These are phyloP conservation scores for Agonopterix heracliana DNA, from an alignment of 2,888 invertebrate species.

Conservation along the genomic window DNA sequence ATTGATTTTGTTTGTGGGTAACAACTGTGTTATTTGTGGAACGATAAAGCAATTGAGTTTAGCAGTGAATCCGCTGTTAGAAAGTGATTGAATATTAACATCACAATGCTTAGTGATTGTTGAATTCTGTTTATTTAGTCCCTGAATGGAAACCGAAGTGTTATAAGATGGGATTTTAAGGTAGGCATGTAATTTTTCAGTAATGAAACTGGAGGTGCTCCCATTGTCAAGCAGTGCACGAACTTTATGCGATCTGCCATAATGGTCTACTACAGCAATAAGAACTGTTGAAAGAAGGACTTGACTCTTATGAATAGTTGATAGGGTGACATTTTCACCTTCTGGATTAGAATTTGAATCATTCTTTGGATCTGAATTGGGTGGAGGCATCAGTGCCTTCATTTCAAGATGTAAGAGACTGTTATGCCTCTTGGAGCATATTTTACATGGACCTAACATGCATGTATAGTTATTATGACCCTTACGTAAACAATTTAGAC, in stretches of 20 bases:
- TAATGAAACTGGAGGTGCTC: conserved; percentile 10
- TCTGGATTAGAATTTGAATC: neutral
- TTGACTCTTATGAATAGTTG: neutral
- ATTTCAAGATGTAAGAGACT: conserved; percentile 6
- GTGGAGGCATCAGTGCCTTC: neutral
- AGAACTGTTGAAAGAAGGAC: conserved; percentile 9
- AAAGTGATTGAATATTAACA: conserved; percentile 4
- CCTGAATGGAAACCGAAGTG: conserved; percentile 9
- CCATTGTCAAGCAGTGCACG: conserved; percentile 10
- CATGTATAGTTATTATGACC: conserved; percentile 13
- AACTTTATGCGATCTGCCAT: conserved; percentile 1
- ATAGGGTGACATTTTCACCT: neutral
- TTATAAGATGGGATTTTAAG: conserved; percentile 2
- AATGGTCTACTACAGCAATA: neutral
- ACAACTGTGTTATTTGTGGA: conserved; percentile 6
- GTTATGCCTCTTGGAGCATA: conserved; percentile 8
- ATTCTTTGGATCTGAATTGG: neutral
- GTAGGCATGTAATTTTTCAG: neutral
- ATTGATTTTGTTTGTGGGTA: conserved; percentile 4
- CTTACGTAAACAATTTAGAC: conserved; percentile 13
- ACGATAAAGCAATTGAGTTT: conserved; percentile 6
- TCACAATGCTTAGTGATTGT: conserved; percentile 2
- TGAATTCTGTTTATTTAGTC: conserved; percentile 9
- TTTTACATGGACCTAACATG: conserved; percentile 10
- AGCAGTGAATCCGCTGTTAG: neutral